These are phyloP conservation scores for Berghia stephanieae DNA, from an alignment of 1,140 invertebrate genomes.

Conservation along the genomic window DNA sequence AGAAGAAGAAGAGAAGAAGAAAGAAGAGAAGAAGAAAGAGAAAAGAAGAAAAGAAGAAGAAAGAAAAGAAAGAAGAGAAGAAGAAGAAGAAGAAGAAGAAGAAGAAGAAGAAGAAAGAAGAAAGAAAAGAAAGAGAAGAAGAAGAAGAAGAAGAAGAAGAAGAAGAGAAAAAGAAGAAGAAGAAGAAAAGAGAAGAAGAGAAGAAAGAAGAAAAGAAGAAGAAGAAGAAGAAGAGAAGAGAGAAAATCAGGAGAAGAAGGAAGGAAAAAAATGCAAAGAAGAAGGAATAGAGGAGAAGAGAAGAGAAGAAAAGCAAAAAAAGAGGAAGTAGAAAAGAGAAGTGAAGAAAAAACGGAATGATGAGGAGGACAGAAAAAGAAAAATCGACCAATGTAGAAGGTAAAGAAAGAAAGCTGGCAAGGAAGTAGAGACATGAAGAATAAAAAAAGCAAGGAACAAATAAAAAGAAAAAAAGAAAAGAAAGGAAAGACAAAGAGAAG, in stretches of 20 bases:
- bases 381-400: too few species aligned
- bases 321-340: neutral
- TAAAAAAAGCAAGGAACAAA: too few species aligned
- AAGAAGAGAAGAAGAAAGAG: neutral
- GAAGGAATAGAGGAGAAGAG: neutral
- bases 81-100: neutral
- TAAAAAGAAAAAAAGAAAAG: too few species aligned
- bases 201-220: neutral
- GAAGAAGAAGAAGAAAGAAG: neutral
- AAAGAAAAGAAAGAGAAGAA: neutral
- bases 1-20: neutral
- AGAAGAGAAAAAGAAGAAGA: neutral
- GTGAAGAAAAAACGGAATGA: neutral
- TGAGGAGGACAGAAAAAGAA: neutral
- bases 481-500: too few species aligned
- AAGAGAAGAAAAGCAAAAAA: neutral
- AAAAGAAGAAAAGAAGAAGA: neutral
- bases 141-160: neutral
- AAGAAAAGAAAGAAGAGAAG: neutral
- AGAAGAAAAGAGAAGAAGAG: conserved; percentile 10
- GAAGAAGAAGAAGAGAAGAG: neutral
- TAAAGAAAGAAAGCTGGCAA: too few species aligned
- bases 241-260: neutral
- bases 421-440: too few species aligned
- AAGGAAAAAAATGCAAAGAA: neutral